These are phyloP conservation scores for Thamnophis sirtalis DNA, from an alignment of 2,113 vertebrate species.

Conservation along the genomic window DNA sequence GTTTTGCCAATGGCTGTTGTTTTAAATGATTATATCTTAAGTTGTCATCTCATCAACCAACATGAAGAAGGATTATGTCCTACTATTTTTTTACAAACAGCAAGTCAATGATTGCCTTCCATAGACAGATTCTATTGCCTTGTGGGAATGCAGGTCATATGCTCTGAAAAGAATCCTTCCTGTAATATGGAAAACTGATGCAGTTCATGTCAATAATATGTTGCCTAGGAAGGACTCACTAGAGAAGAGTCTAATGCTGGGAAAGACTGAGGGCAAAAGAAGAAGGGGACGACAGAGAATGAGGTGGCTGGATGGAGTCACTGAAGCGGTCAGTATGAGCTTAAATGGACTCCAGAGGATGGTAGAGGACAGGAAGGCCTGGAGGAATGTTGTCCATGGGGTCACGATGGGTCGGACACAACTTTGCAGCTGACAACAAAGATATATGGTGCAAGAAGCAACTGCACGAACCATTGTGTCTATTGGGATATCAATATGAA, in stretches of 20 bases:
- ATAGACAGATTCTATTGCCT: background rate
- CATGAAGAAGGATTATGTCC: background rate
- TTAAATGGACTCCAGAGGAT: too few relatives aligned
- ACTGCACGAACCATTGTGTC: background rate
- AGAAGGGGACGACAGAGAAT: too few relatives aligned
- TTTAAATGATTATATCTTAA: background rate
- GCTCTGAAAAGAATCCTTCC: background rate
- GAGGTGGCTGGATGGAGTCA: too few relatives aligned
- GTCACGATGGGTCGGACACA: too few relatives aligned
- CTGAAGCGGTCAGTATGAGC: too few relatives aligned
- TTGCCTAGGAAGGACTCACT: background rate
- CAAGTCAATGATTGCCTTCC: background rate
- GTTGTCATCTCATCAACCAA: background rate
- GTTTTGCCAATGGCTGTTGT: background rate
- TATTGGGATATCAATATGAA: background rate
- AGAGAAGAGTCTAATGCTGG: too few relatives aligned
- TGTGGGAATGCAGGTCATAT: background rate
- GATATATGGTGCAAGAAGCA: background rate
- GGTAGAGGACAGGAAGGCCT: too few relatives aligned
- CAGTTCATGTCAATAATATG: background rate
- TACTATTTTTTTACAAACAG: background rate
- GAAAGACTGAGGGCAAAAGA: too few relatives aligned
- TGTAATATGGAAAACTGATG: background rate
- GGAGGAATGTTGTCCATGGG: too few relatives aligned
- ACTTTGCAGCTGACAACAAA: too few relatives aligned